Evolutionary conservation across 1,140 invertebrate species (phyloP), one percentile per base, ranked within the genome.

Genomic region (Palaemon carinicauda): DNA sequence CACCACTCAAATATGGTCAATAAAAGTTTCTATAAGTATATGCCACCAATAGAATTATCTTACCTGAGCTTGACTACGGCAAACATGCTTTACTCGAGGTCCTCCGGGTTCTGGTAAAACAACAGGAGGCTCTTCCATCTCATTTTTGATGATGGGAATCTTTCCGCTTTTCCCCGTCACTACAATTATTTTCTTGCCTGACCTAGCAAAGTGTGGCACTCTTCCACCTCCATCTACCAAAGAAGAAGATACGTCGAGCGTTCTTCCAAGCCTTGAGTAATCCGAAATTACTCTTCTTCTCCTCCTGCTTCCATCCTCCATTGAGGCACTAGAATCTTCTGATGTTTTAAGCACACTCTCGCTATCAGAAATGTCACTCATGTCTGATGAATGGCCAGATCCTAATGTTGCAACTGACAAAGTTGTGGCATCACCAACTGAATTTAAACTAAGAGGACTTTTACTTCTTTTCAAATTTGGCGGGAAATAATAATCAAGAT

Each of bases 41-140:
- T 41, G 33, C 33, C 9, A 41, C 9, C 9, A 41, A 3, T 4
- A 24, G 0, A 10, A 17, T 41, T 33, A 29, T 5, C 71, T 7
- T 24, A 89, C 88, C 85, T 89, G 88, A 29, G 87, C 88, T 54
- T 88, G 84, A 52, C 88, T 89, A 24, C 88, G 82, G 71, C 88
- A 89, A 15, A 89, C 88, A 27, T 88, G 87, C 51, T 89, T 89
- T 14, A 89, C 87, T 50, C 88, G 65, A 7, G 88, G 88, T 29
- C 88, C 88, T 15, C 65, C 82, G 14, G 33, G 77, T 31, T 82
- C 79, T 24, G 50, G 53, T 51, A 78, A 51, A 19, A 53, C n/a
- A 19, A 21, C 65, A 33, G 80, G 81, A 0, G 29, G 33, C 10
- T 87, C 85, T 50, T 87, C 85, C 1, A 33, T 50, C 53, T 87